Evolutionary conservation across 2,888 invertebrate genomes (phyloP).

Genomic region (Tetragnatha montana): DNA sequence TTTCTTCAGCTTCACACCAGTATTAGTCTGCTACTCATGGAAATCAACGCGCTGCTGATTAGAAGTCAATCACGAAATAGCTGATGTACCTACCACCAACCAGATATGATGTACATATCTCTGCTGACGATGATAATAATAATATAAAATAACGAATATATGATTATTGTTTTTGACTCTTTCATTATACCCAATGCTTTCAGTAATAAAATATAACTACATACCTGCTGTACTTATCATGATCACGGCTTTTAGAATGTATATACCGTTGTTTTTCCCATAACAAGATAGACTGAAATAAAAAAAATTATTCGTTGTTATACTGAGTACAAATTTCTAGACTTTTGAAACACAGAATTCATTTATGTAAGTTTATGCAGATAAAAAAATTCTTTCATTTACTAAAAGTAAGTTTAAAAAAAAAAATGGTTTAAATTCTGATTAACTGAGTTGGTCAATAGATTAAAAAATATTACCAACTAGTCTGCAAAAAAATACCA

Average conservation of each 20-base stretch:
- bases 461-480: too few species aligned
- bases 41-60: not conserved
- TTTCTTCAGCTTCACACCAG: not conserved
- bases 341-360: not conserved
- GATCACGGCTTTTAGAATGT: slow-evolving; percentile 31
- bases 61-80: not conserved
- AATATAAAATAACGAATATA: not conserved
- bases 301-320: slow-evolving; percentile 40
- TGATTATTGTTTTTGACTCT: not conserved
- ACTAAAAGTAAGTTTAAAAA: too few species aligned
- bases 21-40: not conserved
- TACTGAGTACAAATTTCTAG: slow-evolving; percentile 1
- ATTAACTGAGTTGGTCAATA: too few species aligned
- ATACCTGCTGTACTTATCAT: slow-evolving; percentile 5
- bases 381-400: too few species aligned
- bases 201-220: not conserved
- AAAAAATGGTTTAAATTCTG: too few species aligned
- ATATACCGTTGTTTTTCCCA: slow-evolving; percentile 30
- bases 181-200: not conserved
- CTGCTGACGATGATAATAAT: not conserved
- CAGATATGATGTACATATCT: not conserved
- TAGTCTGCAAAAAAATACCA: too few species aligned
- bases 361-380: too few species aligned
- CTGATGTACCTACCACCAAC: not conserved
- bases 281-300: slow-evolving; percentile 34